phyloP scores from a whole-genome alignment of 2,113 vertebrate species.

The Pandion haliaetus region DNA sequence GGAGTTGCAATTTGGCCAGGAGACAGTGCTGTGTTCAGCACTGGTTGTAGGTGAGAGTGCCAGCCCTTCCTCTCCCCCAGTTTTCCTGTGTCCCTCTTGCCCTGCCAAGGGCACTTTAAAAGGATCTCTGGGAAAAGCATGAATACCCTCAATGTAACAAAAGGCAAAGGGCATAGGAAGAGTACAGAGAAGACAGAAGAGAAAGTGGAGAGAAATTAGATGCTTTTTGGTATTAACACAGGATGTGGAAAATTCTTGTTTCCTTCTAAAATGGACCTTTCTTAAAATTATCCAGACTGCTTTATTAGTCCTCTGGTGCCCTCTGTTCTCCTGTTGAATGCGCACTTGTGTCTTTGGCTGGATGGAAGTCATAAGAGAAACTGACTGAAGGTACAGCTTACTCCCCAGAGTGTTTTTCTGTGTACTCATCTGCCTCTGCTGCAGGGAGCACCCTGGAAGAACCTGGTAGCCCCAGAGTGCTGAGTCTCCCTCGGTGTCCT shows the following conservation, averaged over 20 bases:
- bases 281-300: not conserved
- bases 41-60: slow-evolving; percentile 82
- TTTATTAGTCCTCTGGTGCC: not conserved
- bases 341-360: not conserved
- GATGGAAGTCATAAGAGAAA: not conserved
- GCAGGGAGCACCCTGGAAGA: not conserved
- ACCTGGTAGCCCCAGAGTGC: not conserved
- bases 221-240: not conserved
- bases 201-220: not conserved
- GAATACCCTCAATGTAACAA: not conserved
- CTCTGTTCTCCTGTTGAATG: not conserved
- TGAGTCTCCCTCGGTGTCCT: not conserved
- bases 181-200: not conserved
- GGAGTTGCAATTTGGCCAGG: slow-evolving; percentile 83
- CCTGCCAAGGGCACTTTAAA: not conserved
- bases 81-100: not conserved
- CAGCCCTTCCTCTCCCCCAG: not conserved
- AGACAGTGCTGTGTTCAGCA: slow-evolving; percentile 82
- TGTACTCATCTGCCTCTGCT: not conserved
- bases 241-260: not conserved
- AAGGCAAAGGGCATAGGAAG: not conserved
- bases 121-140: not conserved
- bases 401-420: not conserved
- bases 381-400: not conserved
- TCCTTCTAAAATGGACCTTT: not conserved